Evolutionary conservation across 2,888 invertebrate species (phyloP), one percentile per base, ranked within the genome.

Genomic region (Patella pellucida): DNA sequence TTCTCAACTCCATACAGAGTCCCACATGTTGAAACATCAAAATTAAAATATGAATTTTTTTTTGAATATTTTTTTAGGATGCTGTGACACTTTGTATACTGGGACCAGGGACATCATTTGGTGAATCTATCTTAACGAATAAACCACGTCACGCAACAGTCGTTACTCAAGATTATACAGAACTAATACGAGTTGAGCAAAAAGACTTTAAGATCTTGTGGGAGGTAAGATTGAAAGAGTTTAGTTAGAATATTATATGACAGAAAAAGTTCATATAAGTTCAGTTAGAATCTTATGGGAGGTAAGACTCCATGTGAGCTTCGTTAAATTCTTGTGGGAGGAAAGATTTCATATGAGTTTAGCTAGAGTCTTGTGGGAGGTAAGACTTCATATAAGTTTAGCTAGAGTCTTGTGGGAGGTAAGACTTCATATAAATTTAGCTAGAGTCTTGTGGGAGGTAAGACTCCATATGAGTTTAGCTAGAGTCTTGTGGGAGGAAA

Each of bases 131-230:
- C 85, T 91, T 95, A 82, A 94, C 94, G 87, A 94, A 95, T 90
- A 92, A 94, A 81, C 94, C 95, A 14, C 92, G 95, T 81, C 94
- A 94, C 85, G 94, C 94, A 83, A 95, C 95, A 54, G 94, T 95
- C 76, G 41, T 41, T 9, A 95, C 95, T 71, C 93, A 93, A 87
- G 94, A 95, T 82, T 94, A 94, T 81, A 95, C 95, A 86, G 95
- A 95, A 90, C 92, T 95, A 76, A 92, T 95, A 54, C 92, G 95
- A 52, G 94, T 95, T 73, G 95, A 95, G 89, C 94, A 95, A 89
- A 93, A 94, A 85, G 95, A 95, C 91, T 95, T 95, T 91, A 93
- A 94, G 86, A 92, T 94, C 81, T 93, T 95, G 85, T 95, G 95
- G 12, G 67, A 62, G 56, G 62, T 50, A 72, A n/a, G 23, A 51